phyloP scores from a whole-genome alignment of 1,140 invertebrate genomes.

The Diachasmimorpha longicaudata region DNA sequence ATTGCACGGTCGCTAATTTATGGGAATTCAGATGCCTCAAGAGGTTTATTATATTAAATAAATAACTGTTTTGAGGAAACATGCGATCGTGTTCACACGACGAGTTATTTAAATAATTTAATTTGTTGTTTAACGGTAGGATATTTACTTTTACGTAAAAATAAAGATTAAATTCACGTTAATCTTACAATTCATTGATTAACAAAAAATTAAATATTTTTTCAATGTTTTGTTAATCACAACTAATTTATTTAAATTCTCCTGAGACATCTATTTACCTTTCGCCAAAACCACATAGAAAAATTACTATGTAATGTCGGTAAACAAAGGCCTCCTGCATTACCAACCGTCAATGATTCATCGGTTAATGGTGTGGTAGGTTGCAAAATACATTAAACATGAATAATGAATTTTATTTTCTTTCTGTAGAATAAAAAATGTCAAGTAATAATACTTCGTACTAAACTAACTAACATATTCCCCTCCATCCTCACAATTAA shows the following conservation, averaged over 20 bases:
- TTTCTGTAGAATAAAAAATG: neutral
- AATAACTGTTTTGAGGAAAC: neutral
- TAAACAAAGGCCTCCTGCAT: neutral
- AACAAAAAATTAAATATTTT: no score
- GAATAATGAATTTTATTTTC: neutral
- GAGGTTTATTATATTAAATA: neutral
- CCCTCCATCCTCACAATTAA: neutral
- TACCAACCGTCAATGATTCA: neutral
- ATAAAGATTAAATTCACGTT: no score
- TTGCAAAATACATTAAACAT: neutral
- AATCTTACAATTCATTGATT: no score
- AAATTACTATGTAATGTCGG: neutral
- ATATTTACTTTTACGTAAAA: no score
- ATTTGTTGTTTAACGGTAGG: neutral
- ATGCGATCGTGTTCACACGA: slow-evolving; percentile 12
- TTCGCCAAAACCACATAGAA: no score
- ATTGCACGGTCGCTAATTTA: neutral
- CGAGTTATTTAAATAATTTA: neutral
- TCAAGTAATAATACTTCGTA: neutral
- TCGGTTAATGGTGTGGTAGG: neutral
- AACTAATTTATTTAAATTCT: no score
- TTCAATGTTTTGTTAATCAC: no score
- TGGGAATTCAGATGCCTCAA: neutral
- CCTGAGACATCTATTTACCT: no score
- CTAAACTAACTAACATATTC: neutral